phyloP scores from a whole-genome alignment of 2,888 invertebrate species.

The Agriopis aurantiaria region DNA sequence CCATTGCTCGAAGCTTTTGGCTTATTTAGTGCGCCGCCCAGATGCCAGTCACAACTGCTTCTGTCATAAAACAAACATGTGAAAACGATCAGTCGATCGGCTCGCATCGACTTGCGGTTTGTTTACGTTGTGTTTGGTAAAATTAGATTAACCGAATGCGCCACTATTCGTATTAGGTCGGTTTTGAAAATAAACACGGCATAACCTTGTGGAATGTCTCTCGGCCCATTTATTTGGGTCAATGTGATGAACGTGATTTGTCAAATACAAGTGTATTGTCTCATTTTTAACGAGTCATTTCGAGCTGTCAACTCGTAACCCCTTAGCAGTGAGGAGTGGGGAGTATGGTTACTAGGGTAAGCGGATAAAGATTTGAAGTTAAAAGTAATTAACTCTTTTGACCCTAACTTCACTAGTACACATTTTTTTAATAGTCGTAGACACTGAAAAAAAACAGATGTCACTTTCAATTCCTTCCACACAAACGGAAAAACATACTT shows the following conservation, averaged over 20 bases:
- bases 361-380: too few species aligned
- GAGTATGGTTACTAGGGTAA: too few species aligned
- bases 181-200: constrained; percentile 82
- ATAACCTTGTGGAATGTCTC: constrained; percentile 80
- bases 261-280: constrained; percentile 54
- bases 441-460: too few species aligned
- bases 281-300: not conserved
- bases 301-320: not conserved
- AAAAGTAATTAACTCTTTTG: too few species aligned
- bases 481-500: too few species aligned
- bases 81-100: constrained; percentile 64
- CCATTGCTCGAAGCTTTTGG: constrained; percentile 62
- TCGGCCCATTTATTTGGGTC: constrained; percentile 80
- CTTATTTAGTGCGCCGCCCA: constrained; percentile 67
- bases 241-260: constrained; percentile 81
- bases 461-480: too few species aligned
- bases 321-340: too few species aligned
- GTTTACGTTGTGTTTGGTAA: constrained; percentile 83
- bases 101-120: constrained; percentile 73
- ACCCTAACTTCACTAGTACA: too few species aligned
- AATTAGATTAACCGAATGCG: constrained; percentile 79
- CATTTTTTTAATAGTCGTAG: too few species aligned
- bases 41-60: constrained; percentile 64
- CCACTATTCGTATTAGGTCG: constrained; percentile 79
- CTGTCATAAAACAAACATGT: constrained; percentile 70